Base-by-base conservation (phyloP, 2,113 vertebrate species). In the Hemicordylus capensis region DNA sequence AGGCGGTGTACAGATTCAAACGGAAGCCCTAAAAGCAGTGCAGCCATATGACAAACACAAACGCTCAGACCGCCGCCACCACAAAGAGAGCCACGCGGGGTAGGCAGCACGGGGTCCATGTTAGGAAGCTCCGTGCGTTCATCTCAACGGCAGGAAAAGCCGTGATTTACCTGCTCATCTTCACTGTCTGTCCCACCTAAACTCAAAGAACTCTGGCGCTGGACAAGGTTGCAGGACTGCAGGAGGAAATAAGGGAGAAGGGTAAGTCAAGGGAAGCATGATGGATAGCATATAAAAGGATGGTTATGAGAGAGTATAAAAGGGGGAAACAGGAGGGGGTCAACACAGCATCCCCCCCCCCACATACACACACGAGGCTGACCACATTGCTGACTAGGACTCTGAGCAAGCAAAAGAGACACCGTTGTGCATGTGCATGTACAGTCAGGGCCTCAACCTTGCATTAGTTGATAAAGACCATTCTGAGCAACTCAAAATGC, bases 181-280 rank as follows among this genome's bases (percentile, higher is more conserved):
- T 98, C 97, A 80, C 96, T 97, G 93, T 98, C 97, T 69, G 93
- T 92, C 80, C 95, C 95, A 10, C 96, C 97, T 96, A 97, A 96
- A 93, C 97, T 97, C 89, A 97, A 93, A 78, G 95, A 96, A 89
- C 96, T 96, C 92, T 95, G 94, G 90, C 94, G 96, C 89, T 97
- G 96, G 82, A 92, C 90, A 85, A 92, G 93, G 89, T 89, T 95
- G 87, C 93, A 91, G 54, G 94, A 91, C 95, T 96, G 91, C 77
- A 81, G 91, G 90, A 91, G 82, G 84, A 91, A 94, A 93, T 44
- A 76, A 94, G 91, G 85, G 84, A 83, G 91, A 22, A 92, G 88
- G 88, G 39, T 93, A 89, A 94, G 79, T 93, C 80, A 84, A 74
- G 92, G 89, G 80, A 93, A 91, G 76, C 7, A 76, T 31, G 58